Percentiles rank a stretch among this genome's conserved stretches.
Conservation (phyloP, 2,888 invertebrate species). For the Trissolcus japonicus region DNA sequence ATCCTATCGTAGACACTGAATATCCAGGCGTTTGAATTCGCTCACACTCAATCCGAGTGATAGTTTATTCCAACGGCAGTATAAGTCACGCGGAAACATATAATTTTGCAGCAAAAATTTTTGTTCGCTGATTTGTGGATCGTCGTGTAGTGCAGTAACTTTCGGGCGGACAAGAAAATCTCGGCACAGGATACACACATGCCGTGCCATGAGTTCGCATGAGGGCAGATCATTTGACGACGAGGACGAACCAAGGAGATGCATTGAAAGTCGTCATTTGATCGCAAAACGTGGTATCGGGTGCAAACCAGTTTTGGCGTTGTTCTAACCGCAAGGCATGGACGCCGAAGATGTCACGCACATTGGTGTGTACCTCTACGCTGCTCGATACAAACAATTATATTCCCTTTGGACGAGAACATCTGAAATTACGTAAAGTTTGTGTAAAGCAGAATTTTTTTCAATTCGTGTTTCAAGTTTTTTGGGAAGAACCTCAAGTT, state of each 20-base stretch:
- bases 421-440: too few species aligned
- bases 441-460: too few species aligned
- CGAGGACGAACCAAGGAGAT: conserved; percentile 50
- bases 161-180: conserved; percentile 49
- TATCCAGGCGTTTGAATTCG: conserved; percentile 22
- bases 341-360: conserved; percentile 54
- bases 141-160: conserved; percentile 45
- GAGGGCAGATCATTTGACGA: conserved; percentile 50
- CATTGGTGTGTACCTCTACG: conserved; percentile 11
- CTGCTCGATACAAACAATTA: too few species aligned
- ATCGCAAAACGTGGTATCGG: conserved; percentile 73
- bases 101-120: conserved; percentile 31
- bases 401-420: too few species aligned
- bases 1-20: conserved; percentile 9
- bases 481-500: too few species aligned
- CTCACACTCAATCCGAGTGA: conserved; percentile 39
- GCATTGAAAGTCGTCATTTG: conserved; percentile 75
- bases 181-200: conserved; percentile 32
- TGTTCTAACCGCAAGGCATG: conserved; percentile 53
- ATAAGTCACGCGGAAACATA: conserved; percentile 38
- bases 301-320: conserved; percentile 74
- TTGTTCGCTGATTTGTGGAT: conserved; percentile 44
- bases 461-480: too few species aligned
- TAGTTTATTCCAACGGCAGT: conserved; percentile 32
- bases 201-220: conserved; percentile 47